Evolutionary conservation across 2,113 vertebrate species (phyloP).

Genomic region (Leptodactylus fuscus): DNA sequence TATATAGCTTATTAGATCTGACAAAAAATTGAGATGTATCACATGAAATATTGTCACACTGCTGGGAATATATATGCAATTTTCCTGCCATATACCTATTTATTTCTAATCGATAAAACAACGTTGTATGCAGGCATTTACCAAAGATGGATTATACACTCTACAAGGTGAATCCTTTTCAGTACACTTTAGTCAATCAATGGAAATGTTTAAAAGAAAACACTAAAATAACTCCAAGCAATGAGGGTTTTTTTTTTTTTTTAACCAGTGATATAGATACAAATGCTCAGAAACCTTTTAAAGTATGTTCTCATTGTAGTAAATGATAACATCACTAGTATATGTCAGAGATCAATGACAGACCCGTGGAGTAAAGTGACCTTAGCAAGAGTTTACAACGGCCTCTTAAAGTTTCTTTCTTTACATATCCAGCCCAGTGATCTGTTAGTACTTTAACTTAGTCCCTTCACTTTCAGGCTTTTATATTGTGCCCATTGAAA

Average conservation of each 20-base stretch:
- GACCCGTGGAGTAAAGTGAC: too few species aligned
- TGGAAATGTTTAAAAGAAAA: constrained; percentile 23
- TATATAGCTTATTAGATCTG: neutral
- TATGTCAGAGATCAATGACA: too few species aligned
- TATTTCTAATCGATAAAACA: constrained; percentile 24
- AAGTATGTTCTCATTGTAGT: neutral
- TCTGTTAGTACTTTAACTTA: too few species aligned
- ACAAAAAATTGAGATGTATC: constrained; percentile 2
- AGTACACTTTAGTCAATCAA: constrained; percentile 41
- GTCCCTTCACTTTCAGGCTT: too few species aligned
- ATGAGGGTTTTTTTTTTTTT: neutral
- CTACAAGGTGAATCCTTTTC: neutral
- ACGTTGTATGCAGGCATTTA: neutral
- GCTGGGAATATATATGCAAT: constrained; percentile 8
- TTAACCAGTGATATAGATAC: neutral
- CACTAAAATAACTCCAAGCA: constrained; percentile 22
- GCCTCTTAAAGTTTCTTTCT: too few species aligned
- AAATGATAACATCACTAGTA: too few species aligned
- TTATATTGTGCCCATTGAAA: too few species aligned
- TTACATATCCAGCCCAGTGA: too few species aligned
- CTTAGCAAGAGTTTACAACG: too few species aligned
- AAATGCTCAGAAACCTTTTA: neutral
- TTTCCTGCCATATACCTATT: constrained; percentile 24
- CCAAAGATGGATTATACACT: constrained; percentile 13
- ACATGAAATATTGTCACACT: constrained; percentile 13